Conservation (phyloP, 2,888 invertebrate genomes). For the Drosophila nr. perissopoda region DNA sequence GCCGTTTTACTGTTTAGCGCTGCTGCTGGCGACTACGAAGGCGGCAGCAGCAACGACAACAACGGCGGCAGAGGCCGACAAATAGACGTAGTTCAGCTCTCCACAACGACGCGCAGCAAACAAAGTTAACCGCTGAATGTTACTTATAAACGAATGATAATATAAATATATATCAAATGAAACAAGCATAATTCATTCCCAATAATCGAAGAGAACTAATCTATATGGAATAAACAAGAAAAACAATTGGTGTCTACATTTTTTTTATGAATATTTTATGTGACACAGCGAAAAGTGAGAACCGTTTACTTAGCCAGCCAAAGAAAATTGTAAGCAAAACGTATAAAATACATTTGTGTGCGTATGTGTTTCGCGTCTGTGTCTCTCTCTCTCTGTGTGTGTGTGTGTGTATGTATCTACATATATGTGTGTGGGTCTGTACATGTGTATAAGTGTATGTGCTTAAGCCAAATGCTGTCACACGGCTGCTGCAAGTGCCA, state of each 20-base stretch:
- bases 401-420: constrained; percentile 7
- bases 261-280: constrained; percentile 26
- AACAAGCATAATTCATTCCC: constrained; percentile 16
- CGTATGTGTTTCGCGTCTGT: constrained; percentile 22
- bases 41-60: constrained; percentile 10
- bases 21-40: constrained; percentile 17
- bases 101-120: constrained; percentile 65
- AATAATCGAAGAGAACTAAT: background rate
- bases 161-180: constrained; percentile 12
- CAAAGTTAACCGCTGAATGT: constrained; percentile 34
- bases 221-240: background rate
- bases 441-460: constrained; percentile 28
- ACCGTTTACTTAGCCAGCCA: constrained; percentile 43
- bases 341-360: constrained; percentile 33
- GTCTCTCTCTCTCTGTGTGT: background rate
- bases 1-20: constrained; percentile 25
- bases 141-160: constrained; percentile 30
- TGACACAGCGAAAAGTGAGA: constrained; percentile 52
- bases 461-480: constrained; percentile 29
- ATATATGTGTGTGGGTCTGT: constrained; percentile 6
- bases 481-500: constrained; percentile 39
- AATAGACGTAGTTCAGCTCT: constrained; percentile 78
- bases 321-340: constrained; percentile 48
- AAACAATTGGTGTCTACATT: constrained; percentile 1
- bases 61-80: constrained; percentile 32